Conservation (phyloP, 2,113 vertebrate species). For the Peromyscus polionotus region DNA sequence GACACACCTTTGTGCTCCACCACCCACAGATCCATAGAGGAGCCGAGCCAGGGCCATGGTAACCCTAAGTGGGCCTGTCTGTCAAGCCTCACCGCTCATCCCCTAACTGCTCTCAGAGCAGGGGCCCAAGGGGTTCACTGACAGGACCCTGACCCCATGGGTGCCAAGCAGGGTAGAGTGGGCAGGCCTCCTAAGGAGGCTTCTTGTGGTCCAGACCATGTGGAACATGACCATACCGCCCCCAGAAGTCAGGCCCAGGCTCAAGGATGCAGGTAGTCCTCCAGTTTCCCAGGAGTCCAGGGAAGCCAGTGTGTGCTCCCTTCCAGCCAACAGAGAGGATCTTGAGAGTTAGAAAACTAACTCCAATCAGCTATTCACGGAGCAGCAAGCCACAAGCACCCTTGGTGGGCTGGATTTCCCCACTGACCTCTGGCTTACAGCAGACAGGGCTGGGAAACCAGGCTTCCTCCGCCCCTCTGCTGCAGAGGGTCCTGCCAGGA, state of each 20-base stretch:
- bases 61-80: rapidly evolving
- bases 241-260: background rate
- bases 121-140: background rate
- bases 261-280: background rate
- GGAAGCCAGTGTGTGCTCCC: too few species aligned
- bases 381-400: background rate
- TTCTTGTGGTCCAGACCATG: background rate
- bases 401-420: background rate
- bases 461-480: background rate
- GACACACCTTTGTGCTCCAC: background rate
- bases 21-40: background rate
- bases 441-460: background rate
- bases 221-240: background rate
- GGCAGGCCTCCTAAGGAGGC: background rate
- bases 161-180: background rate
- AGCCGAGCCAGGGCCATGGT: too few species aligned
- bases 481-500: conserved; percentile 44
- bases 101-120: background rate
- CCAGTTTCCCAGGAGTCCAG: background rate
- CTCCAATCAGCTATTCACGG: too few species aligned
- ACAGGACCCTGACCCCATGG: rapidly evolving
- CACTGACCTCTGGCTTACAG: background rate
- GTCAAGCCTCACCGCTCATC: too few species aligned
- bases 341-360: background rate
- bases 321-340: background rate